Evolutionary conservation across 2,888 invertebrate genomes (phyloP), one percentile per base, ranked within the genome.

Genomic region (Hydropsyche betteni): DNA sequence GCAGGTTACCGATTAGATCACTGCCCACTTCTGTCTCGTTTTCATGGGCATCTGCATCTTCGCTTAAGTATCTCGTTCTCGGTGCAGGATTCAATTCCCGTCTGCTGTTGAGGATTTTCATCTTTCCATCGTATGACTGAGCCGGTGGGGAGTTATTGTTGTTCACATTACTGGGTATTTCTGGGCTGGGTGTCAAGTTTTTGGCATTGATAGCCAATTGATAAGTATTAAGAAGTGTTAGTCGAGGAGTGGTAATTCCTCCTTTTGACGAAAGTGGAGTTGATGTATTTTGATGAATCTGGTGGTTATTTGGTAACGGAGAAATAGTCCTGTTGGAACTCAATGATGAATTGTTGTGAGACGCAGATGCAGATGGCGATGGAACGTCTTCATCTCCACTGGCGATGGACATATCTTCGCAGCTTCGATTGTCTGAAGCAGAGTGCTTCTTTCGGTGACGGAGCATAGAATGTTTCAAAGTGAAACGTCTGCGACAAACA

Each of bases 401-500:
- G 83, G 85, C 69, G 34, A 87, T 86, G 70, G 84, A 84, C 0
- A 87, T 87, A 58, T 88, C 88, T 55, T 89, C 83, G 70, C 82
- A 82, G 50, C 81, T 81, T 10, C 70, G 38, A 38, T 34, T 58
- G 51, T 69, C 68, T 2, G 77, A 86, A 74, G 90, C 89, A 69
- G 89, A 90, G 83, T 97, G 97, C 84, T 96, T 97, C 86, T 96
- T 96, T 80, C 95, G 90, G 83, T 97, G 97, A 0, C 97, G 90
- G 80, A 97, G 88, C 97, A 97, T 97, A 85, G 95, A 95, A 87
- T 97, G 97, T 82, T 97, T 97, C 68, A 97, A 86, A 0, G 97
- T 97, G 86, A 97, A 97, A 79, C 94, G 90, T 5, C 96, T 89
- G 52, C 93, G 86, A 84, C 97, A 97, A 61, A 96, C 91, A 84